A percentile compares a stretch with the other conserved stretches of the same genome.
These are phyloP conservation scores for Pachycephala philippinensis DNA, from an alignment of 2,113 vertebrate species.

Conservation along the genomic window DNA sequence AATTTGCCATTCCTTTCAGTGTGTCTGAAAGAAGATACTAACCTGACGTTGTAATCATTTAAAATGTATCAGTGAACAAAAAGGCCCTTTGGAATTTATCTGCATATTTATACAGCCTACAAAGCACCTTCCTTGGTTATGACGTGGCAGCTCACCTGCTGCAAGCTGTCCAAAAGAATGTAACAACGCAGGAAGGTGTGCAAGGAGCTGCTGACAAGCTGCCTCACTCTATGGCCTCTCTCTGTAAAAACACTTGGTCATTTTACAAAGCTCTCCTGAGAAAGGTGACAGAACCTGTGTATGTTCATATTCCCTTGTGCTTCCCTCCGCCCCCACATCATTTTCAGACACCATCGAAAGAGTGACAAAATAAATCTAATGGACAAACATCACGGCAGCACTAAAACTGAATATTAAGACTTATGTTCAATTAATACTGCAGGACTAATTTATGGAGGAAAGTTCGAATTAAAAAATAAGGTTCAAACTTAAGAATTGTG, in stretches of 20 bases:
- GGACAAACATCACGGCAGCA: not conserved
- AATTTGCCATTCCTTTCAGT: not conserved
- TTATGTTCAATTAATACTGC: not conserved
- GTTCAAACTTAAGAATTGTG: not conserved
- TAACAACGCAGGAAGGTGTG: rapidly evolving
- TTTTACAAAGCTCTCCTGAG: not conserved
- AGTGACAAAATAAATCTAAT: not conserved
- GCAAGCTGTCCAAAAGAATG: not conserved
- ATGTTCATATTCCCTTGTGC: not conserved
- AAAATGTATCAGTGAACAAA: not conserved
- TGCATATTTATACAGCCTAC: not conserved
- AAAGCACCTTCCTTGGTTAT: not conserved
- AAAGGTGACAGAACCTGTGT: not conserved
- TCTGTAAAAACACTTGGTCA: not conserved
- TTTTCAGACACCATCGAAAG: not conserved
- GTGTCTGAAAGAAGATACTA: not conserved
- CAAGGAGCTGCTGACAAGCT: not conserved
- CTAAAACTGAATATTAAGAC: not conserved
- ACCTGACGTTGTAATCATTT: not conserved
- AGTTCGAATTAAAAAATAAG: not conserved
- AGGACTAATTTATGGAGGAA: not conserved
- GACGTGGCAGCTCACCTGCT: not conserved
- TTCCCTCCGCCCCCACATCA: not conserved
- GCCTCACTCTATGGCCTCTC: rapidly evolving
- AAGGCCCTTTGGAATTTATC: not conserved